phyloP scores from a whole-genome alignment of 2,888 invertebrate species.

The Nomada ferruginata region DNA sequence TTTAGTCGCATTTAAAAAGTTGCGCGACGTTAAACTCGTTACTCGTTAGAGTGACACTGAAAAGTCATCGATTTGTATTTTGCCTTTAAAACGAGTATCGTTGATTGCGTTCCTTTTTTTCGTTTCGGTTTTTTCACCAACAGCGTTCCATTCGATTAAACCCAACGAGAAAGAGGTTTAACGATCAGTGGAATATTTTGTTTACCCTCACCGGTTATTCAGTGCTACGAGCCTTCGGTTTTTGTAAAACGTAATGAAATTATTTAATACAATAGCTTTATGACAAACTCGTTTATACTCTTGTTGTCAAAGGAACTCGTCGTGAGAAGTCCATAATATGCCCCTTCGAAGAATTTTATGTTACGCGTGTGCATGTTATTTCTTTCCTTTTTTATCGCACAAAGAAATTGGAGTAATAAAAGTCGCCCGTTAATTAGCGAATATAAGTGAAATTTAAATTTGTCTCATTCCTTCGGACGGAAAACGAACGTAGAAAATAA shows the following conservation, averaged over 20 bases:
- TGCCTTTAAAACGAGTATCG: not conserved
- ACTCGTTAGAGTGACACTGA: not conserved
- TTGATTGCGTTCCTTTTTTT: not conserved
- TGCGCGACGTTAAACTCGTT: not conserved
- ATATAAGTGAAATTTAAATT: not conserved
- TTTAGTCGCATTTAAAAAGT: not conserved
- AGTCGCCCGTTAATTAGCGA: not conserved
- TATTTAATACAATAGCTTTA: not conserved
- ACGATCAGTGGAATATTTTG: not conserved
- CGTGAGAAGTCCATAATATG: conserved; percentile 1
- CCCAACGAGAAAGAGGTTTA: not conserved
- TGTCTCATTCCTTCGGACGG: not conserved
- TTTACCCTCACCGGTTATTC: not conserved
- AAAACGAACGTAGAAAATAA: not conserved
- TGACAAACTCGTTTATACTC: not conserved
- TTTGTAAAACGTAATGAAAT: conserved; percentile 17
- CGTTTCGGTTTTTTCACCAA: not conserved
- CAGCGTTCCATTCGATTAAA: conserved; percentile 12
- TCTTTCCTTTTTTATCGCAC: too few species aligned
- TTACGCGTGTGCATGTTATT: too few species aligned
- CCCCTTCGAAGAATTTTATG: not conserved
- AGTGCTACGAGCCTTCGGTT: not conserved
- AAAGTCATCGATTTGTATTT: conserved; percentile 1
- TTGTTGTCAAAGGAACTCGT: not conserved
- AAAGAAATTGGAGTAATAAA: not conserved